These are phyloP conservation scores for Drosophila setifemur DNA, from an alignment of 1,140 invertebrate genomes.

Conservation along the genomic window DNA sequence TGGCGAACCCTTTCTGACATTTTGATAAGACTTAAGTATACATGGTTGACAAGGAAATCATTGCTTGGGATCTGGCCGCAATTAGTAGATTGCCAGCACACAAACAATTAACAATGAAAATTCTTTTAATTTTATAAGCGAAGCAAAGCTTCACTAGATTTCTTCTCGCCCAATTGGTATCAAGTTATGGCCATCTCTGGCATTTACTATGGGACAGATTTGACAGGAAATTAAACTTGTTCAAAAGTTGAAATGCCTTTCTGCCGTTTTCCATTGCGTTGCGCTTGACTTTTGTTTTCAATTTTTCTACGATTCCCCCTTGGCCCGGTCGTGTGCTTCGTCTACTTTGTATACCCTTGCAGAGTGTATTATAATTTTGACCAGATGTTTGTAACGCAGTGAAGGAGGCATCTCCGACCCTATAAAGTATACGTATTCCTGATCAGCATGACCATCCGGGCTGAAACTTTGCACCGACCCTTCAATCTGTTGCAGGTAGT, in stretches of 20 bases:
- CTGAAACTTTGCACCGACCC: too few species aligned
- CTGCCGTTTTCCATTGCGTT: constrained; percentile 66
- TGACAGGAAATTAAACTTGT: constrained; percentile 78
- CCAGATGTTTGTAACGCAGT: too few species aligned
- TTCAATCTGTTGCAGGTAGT: too few species aligned
- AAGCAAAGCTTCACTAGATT: background rate
- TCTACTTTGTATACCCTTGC: background rate
- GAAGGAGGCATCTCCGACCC: too few species aligned
- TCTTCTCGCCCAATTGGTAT: constrained; percentile 1
- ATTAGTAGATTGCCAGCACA: constrained; percentile 72
- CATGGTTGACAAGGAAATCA: background rate
- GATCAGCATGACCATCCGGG: too few species aligned
- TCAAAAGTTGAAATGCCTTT: constrained; percentile 78
- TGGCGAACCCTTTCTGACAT: constrained; percentile 24
- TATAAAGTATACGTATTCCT: too few species aligned
- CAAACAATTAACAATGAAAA: constrained; percentile 67
- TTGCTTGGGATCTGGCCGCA: constrained; percentile 36
- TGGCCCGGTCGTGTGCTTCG: constrained; percentile 12
- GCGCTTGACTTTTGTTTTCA: constrained; percentile 70
- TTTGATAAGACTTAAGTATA: background rate
- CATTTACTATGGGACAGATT: constrained; percentile 41
- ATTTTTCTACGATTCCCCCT: constrained; percentile 36
- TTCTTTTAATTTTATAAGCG: constrained; percentile 73
- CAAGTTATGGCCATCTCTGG: constrained; percentile 17
- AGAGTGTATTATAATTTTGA: too few species aligned